Evolutionary conservation across 2,113 vertebrate species (phyloP).

Genomic region (Prunella himalayana): DNA sequence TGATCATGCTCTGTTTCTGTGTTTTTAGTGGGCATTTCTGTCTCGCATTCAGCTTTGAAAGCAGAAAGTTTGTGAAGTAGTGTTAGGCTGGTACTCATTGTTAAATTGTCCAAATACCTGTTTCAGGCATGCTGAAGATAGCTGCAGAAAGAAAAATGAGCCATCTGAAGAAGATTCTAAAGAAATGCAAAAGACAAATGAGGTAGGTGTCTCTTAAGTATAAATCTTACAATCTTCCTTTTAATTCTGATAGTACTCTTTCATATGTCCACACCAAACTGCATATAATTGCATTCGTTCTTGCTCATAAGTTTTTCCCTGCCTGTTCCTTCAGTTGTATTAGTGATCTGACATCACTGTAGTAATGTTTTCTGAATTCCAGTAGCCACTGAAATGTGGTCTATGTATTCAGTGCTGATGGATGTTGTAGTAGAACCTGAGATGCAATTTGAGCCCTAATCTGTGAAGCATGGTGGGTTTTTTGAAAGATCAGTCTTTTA

Average conservation of each 20-base stretch:
- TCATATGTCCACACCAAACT: background rate
- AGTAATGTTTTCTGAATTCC: background rate
- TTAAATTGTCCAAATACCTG: background rate
- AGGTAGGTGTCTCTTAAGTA: conserved; percentile 63
- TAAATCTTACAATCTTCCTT: background rate
- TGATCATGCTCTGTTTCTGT: background rate
- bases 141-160: conserved; percentile 81
- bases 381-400: background rate
- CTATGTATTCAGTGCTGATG: background rate
- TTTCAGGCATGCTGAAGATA: conserved; percentile 69
- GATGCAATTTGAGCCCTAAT: background rate
- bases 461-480: background rate
- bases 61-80: background rate
- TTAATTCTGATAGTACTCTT: background rate
- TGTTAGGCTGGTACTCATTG: background rate
- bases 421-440: background rate
- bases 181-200: conserved; percentile 73
- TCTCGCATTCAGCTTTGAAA: background rate
- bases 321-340: background rate
- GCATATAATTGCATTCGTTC: fast-evolving
- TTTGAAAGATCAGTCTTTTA: background rate
- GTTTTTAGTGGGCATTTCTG: background rate
- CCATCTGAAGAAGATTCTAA: conserved; percentile 76
- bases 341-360: background rate
- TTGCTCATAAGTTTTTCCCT: background rate